phyloP scores from a whole-genome alignment of 2,888 invertebrate genomes.

The Cosmorhoe ocellata region DNA sequence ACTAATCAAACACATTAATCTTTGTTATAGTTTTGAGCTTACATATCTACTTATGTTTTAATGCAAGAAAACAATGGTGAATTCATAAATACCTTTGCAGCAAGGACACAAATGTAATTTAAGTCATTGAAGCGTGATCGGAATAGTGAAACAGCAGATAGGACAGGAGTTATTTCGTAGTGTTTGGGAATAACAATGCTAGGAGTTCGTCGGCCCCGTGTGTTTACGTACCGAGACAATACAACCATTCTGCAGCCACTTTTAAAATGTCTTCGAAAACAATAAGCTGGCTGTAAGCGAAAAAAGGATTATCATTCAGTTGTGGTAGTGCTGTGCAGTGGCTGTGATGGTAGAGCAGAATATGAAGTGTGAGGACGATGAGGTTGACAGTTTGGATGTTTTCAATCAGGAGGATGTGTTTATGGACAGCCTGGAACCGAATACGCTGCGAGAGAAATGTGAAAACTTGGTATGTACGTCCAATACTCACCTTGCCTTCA shows the following conservation, averaged over 20 bases:
- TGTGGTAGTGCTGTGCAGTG: constrained; percentile 31
- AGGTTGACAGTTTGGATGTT: constrained; percentile 70
- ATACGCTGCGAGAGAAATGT: constrained; percentile 55
- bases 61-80: constrained; percentile 7
- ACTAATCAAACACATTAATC: background rate
- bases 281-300: constrained; percentile 33
- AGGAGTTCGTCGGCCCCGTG: constrained; percentile 72
- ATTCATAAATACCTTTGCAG: constrained; percentile 37
- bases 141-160: constrained; percentile 60
- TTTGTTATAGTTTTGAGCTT: background rate
- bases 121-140: constrained; percentile 62
- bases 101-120: constrained; percentile 62
- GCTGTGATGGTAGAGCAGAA: constrained; percentile 66
- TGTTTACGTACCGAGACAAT: constrained; percentile 63
- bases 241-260: constrained; percentile 48
- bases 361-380: constrained; percentile 65
- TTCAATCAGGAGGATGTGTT: constrained; percentile 62
- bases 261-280: constrained; percentile 56
- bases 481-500: background rate
- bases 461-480: constrained; percentile 53
- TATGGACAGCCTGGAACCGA: constrained; percentile 72
- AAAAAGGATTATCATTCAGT: constrained; percentile 30
- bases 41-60: background rate
- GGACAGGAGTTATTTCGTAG: constrained; percentile 57
- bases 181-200: constrained; percentile 76